Evolutionary conservation across 2,888 invertebrate genomes (phyloP), one percentile per base, ranked within the genome.

Genomic region (Ochropacha duplaris): DNA sequence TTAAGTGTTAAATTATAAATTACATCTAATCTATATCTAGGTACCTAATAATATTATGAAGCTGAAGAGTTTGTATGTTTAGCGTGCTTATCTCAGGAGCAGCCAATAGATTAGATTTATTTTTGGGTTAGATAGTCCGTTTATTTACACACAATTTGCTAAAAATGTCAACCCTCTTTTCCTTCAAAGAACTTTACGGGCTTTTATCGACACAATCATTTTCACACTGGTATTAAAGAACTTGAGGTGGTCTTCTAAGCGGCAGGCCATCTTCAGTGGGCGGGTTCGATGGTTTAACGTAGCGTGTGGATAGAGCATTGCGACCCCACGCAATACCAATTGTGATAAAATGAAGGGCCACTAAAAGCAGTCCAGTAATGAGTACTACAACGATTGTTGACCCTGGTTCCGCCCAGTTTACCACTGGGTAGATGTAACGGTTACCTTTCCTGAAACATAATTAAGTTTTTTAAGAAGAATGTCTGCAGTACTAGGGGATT

Each of bases 371-470:
- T 0, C 94, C 92, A n/a, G 96, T 95, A 44, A 95, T 91, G 0
- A 94, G 76, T 57, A 95, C 94, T 14, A 96, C 93, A 9, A 94
- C 86, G 11, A 94, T 78, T 0, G 96, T 94, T 28, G 87, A 83
- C 9, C 94, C 93, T 0, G 96, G 96, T 1, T 76, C 93, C 28
- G 94, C 90, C 97, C 97, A 97, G 86, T 97, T 94, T 60, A 97
- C 86, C 58, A 97, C 95, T 24, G 95, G 94, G 83, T 97, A 97
- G 63, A 97, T 95, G 79, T 94, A 95, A 34, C 93, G 93, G 59
- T 94, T 86, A 36, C 96, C 95, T 61, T 93, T 86, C 65, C 96
- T 95, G 85, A 55, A 87, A 85, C 61, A 54, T 62, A 63, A 39
- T 16, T 2, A 12, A 36, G 36, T 2, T 31, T 31, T 31, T n/a